Evolutionary conservation across 1,140 invertebrate genomes (phyloP).

Genomic region (Ericerus pela): DNA sequence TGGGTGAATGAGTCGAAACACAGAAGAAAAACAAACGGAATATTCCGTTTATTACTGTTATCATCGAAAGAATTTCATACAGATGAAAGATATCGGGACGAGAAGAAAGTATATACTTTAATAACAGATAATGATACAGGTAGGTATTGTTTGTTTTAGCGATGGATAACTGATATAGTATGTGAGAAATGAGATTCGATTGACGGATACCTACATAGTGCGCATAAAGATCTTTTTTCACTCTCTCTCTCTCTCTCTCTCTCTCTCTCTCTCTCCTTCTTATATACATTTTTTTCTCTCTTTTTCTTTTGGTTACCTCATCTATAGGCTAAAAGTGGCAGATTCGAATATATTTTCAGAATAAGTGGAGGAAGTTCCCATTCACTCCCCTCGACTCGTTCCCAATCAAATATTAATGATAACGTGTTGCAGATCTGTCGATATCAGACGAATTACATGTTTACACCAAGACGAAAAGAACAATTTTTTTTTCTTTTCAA

Average conservation of each 20-base stretch:
- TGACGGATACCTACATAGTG: background rate
- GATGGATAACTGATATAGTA: slow-evolving; percentile 9
- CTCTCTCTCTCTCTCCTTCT: too few relatives aligned
- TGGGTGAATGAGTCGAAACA: background rate
- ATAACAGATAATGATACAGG: slow-evolving; percentile 10
- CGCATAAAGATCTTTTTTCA: background rate
- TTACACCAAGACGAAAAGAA: too few relatives aligned
- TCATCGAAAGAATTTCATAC: slow-evolving; percentile 4
- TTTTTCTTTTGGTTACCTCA: too few relatives aligned
- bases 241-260: too few relatives aligned
- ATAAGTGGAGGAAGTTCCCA: slow-evolving; percentile 1
- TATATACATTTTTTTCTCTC: too few relatives aligned
- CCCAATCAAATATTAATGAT: background rate
- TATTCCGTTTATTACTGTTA: slow-evolving; percentile 5
- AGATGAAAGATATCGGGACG: slow-evolving; percentile 3
- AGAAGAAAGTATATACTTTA: slow-evolving; percentile 5
- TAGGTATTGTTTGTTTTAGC: slow-evolving; percentile 11
- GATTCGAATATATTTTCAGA: background rate
- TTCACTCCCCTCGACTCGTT: background rate
- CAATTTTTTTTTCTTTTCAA: too few relatives aligned
- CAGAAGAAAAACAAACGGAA: slow-evolving; percentile 1
- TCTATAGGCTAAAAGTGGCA: background rate
- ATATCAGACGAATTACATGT: slow-evolving; percentile 3
- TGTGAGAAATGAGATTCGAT: slow-evolving; percentile 6
- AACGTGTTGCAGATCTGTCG: slow-evolving; percentile 5